A percentile compares a stretch with the other conserved stretches of the same genome.
phyloP scores from a whole-genome alignment of 1,140 invertebrate genomes.

The Drosophila kikkawai region DNA sequence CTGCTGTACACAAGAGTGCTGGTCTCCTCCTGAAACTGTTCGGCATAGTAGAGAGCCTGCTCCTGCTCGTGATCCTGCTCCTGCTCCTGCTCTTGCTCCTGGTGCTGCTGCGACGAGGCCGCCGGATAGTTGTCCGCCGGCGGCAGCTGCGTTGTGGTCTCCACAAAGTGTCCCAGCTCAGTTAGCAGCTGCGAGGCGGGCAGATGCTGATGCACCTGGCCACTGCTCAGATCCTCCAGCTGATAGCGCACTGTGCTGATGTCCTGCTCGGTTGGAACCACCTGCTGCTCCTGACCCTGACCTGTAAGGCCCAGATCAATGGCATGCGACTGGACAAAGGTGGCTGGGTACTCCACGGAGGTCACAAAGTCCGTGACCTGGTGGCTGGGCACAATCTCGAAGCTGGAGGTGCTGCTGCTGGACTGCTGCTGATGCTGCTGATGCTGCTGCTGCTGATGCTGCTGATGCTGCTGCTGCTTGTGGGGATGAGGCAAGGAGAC shows the following conservation, averaged over 20 bases:
- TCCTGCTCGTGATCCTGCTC: constrained; percentile 25
- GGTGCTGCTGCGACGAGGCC: constrained; percentile 68
- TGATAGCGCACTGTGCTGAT: constrained; percentile 71
- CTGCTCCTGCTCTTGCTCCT: constrained; percentile 52
- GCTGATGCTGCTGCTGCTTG: constrained; percentile 4
- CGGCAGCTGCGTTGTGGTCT: constrained; percentile 62
- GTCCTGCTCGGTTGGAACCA: constrained; percentile 5
- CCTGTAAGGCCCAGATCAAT: constrained; percentile 85
- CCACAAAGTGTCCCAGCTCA: constrained; percentile 66
- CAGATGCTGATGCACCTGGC: constrained; percentile 69
- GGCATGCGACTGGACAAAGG: constrained; percentile 87
- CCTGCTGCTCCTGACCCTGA: background rate
- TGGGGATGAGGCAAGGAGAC: constrained; percentile 25
- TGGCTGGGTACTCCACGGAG: constrained; percentile 88
- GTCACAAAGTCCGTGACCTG: constrained; percentile 88
- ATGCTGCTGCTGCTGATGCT: constrained; percentile 13
- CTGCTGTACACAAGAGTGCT: constrained; percentile 49
- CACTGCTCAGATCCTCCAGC: constrained; percentile 80
- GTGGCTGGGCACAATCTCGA: constrained; percentile 87
- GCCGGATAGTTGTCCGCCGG: constrained; percentile 85
- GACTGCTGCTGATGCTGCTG: constrained; percentile 10
- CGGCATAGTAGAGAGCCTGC: constrained; percentile 33
- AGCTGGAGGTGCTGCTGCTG: constrained; percentile 43
- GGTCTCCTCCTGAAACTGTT: constrained; percentile 44
- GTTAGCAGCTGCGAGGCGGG: constrained; percentile 78